Evolutionary conservation across 2,888 invertebrate species (phyloP).

Genomic region (Calephelis perditalis): DNA sequence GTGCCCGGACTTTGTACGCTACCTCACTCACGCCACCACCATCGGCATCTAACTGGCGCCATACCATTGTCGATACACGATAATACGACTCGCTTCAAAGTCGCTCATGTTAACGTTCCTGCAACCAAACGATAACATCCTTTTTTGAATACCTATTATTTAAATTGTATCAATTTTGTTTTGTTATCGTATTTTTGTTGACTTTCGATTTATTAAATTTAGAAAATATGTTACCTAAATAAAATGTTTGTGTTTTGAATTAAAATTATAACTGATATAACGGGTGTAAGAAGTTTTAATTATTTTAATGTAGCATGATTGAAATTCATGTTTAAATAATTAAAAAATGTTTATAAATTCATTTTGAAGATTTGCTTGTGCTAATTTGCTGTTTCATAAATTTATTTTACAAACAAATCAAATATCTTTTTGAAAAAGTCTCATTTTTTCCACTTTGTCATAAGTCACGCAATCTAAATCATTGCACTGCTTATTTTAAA

Average conservation of each 20-base stretch:
- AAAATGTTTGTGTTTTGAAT: too few relatives aligned
- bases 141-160: too few relatives aligned
- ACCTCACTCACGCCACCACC: constrained; percentile 8
- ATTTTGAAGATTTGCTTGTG: constrained; percentile 1
- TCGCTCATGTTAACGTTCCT: constrained; percentile 3
- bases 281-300: too few relatives aligned
- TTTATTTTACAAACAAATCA: neutral
- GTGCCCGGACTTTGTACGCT: constrained; percentile 44
- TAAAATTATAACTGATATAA: too few relatives aligned
- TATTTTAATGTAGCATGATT: too few relatives aligned
- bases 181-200: too few relatives aligned
- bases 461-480: constrained; percentile 42
- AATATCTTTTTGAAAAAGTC: constrained; percentile 20
- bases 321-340: too few relatives aligned
- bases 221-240: too few relatives aligned
- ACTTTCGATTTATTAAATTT: too few relatives aligned
- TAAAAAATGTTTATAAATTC: too few relatives aligned
- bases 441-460: constrained; percentile 30
- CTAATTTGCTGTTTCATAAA: constrained; percentile 9
- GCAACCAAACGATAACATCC: neutral
- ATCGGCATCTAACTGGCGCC: constrained; percentile 16
- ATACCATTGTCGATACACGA: constrained; percentile 5
- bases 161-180: too few relatives aligned
- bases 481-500: constrained; percentile 49
- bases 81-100: constrained; percentile 1